A percentile compares a stretch with the other conserved stretches of the same genome.
These are phyloP conservation scores for Nymphalis urticae DNA, from an alignment of 2,888 invertebrate genomes.

Conservation along the genomic window DNA sequence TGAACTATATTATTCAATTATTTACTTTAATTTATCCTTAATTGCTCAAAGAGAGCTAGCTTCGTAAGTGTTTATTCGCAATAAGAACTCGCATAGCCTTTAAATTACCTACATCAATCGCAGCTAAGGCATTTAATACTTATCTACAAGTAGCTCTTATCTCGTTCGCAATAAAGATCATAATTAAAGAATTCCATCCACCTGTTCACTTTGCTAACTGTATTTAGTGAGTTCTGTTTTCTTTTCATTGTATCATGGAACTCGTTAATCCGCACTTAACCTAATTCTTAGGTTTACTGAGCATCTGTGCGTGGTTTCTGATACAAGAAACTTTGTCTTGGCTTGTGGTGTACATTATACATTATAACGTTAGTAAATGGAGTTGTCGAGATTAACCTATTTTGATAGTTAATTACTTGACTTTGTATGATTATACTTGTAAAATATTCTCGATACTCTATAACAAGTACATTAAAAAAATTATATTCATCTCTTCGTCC, in stretches of 20 bases:
- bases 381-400: neutral
- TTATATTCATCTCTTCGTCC: no score
- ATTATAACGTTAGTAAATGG: slow-evolving; percentile 5
- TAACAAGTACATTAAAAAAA: no score
- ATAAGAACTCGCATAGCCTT: slow-evolving; percentile 1
- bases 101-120: neutral
- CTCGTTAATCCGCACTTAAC: slow-evolving; percentile 34
- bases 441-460: no score
- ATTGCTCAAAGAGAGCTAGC: slow-evolving; percentile 9
- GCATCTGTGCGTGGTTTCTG: slow-evolving; percentile 25
- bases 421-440: no score
- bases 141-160: neutral
- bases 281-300: slow-evolving; percentile 29
- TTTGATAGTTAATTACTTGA: neutral
- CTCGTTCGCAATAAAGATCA: neutral
- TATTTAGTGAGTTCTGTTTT: slow-evolving; percentile 17
- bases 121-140: neutral
- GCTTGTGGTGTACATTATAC: neutral
- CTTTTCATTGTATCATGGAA: slow-evolving; percentile 24
- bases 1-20: neutral
- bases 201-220: slow-evolving; percentile 1
- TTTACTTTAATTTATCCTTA: neutral
- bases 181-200: slow-evolving; percentile 2
- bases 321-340: slow-evolving; percentile 7
- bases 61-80: slow-evolving; percentile 14